These are phyloP conservation scores for Clusia tigrina DNA, from an alignment of 2,888 invertebrate genomes.

Conservation along the genomic window DNA sequence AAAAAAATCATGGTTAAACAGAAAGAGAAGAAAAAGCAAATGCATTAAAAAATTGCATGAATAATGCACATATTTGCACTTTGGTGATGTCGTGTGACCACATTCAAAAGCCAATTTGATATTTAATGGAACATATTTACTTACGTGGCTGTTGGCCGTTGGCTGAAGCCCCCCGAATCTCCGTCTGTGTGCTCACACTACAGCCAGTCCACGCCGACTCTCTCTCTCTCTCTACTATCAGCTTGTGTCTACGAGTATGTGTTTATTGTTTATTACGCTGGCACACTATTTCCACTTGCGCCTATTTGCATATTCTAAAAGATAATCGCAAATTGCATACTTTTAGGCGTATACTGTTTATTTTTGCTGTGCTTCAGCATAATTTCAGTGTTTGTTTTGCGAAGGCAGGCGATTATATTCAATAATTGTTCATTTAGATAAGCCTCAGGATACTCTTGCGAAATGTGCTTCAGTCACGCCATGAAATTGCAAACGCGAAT, in stretches of 20 bases:
- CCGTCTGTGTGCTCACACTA: too few relatives aligned
- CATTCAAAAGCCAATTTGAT: too few relatives aligned
- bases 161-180: too few relatives aligned
- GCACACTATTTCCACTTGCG: neutral
- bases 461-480: conserved; percentile 51
- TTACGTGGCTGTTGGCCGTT: too few relatives aligned
- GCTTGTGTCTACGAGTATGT: too few relatives aligned
- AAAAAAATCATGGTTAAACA: conserved; percentile 5
- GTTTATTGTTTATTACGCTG: neutral
- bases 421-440: conserved; percentile 57
- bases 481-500: too few relatives aligned
- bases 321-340: conserved; percentile 18
- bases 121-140: too few relatives aligned
- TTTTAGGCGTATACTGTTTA: conserved; percentile 21
- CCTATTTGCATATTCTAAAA: conserved; percentile 4
- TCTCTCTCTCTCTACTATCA: too few relatives aligned
- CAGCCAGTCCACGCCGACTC: too few relatives aligned
- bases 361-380: conserved; percentile 14
- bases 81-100: neutral
- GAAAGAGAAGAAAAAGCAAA: conserved; percentile 7
- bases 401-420: conserved; percentile 48
- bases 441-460: conserved; percentile 31
- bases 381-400: conserved; percentile 33
- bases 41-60: neutral
- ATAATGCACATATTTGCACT: neutral